phyloP scores from a whole-genome alignment of 2,888 invertebrate species.

The Aphidius colemani region DNA sequence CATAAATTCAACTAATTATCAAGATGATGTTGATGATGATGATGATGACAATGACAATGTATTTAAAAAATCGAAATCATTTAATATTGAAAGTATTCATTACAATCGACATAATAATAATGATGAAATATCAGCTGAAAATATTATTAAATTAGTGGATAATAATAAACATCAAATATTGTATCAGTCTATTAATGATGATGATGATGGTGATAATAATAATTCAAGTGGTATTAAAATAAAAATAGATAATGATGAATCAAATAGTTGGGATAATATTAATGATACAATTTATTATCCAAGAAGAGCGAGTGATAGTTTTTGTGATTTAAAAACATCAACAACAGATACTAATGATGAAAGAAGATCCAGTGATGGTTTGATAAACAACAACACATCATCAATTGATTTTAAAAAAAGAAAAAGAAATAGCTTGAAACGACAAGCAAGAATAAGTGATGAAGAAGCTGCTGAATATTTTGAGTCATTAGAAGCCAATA shows the following conservation, averaged over 20 bases:
- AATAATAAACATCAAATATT: background rate
- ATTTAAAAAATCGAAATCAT: too few species aligned
- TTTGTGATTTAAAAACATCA: conserved; percentile 32
- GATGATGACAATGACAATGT: too few species aligned
- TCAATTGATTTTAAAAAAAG: conserved; percentile 20
- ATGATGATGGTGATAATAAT: conserved; percentile 7
- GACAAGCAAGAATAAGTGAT: conserved; percentile 49
- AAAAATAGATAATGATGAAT: conserved; percentile 29
- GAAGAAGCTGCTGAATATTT: conserved; percentile 26
- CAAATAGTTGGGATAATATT: conserved; percentile 6
- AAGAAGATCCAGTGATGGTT: conserved; percentile 48
- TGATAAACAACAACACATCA: conserved; percentile 27
- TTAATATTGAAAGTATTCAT: background rate
- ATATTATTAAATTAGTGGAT: too few species aligned
- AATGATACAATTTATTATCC: conserved; percentile 4
- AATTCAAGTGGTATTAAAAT: conserved; percentile 45
- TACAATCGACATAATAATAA: background rate
- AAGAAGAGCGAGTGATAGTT: conserved; percentile 47
- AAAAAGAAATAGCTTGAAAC: conserved; percentile 45
- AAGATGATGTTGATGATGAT: too few species aligned
- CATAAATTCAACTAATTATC: background rate
- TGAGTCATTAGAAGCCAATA: too few species aligned
- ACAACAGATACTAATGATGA: conserved; percentile 26
- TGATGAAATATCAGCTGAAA: background rate
- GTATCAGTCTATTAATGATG: background rate